Conservation (phyloP, 1,140 invertebrate genomes). For the Pentalonia nigronervosa region DNA sequence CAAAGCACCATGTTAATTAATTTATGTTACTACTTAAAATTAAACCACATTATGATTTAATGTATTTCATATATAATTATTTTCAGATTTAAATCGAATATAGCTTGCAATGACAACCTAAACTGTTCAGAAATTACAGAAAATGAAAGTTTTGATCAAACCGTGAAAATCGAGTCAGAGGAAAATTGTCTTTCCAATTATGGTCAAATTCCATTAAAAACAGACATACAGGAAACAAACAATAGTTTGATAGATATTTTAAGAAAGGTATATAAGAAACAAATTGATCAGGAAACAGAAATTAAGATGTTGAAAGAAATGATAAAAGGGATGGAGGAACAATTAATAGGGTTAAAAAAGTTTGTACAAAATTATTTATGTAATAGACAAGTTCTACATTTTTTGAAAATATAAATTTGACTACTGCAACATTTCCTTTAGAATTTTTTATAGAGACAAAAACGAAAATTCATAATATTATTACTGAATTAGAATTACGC, state of each 20-base stretch:
- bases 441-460: not conserved
- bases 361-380: not conserved
- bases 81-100: slow-evolving; percentile 8
- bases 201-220: not conserved
- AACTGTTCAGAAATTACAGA: not conserved
- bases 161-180: not conserved
- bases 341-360: not conserved
- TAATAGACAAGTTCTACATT: not conserved
- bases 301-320: not conserved
- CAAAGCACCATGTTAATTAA: too few relatives aligned
- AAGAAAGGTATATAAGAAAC: not conserved
- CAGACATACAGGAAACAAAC: not conserved
- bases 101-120: not conserved
- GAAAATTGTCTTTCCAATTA: not conserved
- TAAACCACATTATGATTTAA: not conserved
- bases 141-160: slow-evolving; percentile 18
- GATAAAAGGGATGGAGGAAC: not conserved
- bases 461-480: not conserved
- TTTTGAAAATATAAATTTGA: not conserved
- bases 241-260: not conserved
- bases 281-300: not conserved
- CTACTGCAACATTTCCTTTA: not conserved
- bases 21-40: not conserved
- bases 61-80: too few relatives aligned
- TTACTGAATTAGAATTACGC: not conserved